These are phyloP conservation scores for Euplagia quadripunctaria DNA, from an alignment of 2,888 invertebrate genomes.

Conservation along the genomic window DNA sequence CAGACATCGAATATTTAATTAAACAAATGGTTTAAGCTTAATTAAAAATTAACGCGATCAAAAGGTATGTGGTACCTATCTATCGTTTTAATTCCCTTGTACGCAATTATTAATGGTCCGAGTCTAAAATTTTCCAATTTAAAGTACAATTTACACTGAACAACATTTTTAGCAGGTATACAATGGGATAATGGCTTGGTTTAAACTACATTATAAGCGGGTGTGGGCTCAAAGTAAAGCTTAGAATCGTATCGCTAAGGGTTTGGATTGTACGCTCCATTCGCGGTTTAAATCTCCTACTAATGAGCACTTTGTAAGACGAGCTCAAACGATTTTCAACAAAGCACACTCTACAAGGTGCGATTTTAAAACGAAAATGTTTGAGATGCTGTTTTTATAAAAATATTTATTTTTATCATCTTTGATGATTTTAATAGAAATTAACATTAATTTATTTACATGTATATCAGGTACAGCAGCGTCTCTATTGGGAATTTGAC, in stretches of 20 bases:
- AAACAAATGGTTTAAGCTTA: too few relatives aligned
- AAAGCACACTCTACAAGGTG: slow-evolving; percentile 12
- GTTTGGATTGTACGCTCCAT: slow-evolving; percentile 14
- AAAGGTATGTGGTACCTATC: too few relatives aligned
- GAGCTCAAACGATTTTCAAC: slow-evolving; percentile 9
- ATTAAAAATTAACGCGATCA: too few relatives aligned
- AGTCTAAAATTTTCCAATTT: not conserved
- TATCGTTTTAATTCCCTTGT: too few relatives aligned
- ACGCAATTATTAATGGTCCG: too few relatives aligned
- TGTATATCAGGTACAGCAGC: not conserved
- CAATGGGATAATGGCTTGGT: slow-evolving; percentile 1
- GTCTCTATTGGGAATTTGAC: not conserved
- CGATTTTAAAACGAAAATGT: not conserved
- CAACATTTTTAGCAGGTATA: not conserved
- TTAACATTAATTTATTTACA: not conserved
- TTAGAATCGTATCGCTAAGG: slow-evolving; percentile 17
- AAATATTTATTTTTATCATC: not conserved
- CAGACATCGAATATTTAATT: too few relatives aligned
- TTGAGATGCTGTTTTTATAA: not conserved
- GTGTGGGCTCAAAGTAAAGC: slow-evolving; percentile 15
- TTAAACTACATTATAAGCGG: slow-evolving; percentile 7
- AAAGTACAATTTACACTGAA: not conserved
- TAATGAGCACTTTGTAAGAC: slow-evolving; percentile 25
- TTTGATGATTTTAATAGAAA: not conserved
- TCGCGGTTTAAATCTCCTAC: slow-evolving; percentile 21